A percentile compares a stretch with the other conserved stretches of the same genome.
Conservation (phyloP, 2,113 vertebrate genomes). For the Elephantulus edwardii region DNA sequence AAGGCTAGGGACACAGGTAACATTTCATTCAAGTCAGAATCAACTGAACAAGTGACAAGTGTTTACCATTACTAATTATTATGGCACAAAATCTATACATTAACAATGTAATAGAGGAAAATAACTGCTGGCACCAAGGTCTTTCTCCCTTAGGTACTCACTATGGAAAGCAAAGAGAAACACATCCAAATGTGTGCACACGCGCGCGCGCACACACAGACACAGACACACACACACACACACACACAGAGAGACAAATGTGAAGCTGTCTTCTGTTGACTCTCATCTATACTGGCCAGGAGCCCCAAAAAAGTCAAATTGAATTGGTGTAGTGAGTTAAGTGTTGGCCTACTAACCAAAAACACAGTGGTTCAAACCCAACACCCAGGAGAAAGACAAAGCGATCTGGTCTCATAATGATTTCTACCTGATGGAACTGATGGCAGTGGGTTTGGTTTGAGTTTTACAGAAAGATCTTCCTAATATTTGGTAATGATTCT, state of each 20-base stretch:
- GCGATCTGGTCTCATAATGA: too few species aligned
- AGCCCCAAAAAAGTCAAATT: too few species aligned
- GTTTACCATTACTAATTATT: background rate
- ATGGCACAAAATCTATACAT: background rate
- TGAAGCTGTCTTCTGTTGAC: background rate
- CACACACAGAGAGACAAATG: too few species aligned
- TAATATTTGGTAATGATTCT: background rate
- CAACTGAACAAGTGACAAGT: background rate
- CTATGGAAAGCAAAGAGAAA: background rate
- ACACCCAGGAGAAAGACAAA: too few species aligned
- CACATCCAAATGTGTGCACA: background rate
- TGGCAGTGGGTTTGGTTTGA: too few species aligned
- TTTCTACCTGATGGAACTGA: too few species aligned
- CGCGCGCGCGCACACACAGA: too few species aligned
- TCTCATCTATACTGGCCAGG: background rate
- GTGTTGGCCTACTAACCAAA: too few species aligned
- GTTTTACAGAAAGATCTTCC: background rate
- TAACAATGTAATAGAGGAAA: background rate
- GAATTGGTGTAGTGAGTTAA: too few species aligned
- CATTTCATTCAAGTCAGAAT: background rate
- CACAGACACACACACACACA: too few species aligned
- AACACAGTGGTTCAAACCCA: too few species aligned
- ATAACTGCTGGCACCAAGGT: background rate
- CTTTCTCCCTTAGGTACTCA: background rate
- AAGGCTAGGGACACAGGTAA: background rate